Percentiles rank a stretch among this genome's conserved stretches.
Evolutionary conservation across 2,797 vertebrate genomes (phyloP).

Genomic region (Hypotaenidia philippensis): DNA sequence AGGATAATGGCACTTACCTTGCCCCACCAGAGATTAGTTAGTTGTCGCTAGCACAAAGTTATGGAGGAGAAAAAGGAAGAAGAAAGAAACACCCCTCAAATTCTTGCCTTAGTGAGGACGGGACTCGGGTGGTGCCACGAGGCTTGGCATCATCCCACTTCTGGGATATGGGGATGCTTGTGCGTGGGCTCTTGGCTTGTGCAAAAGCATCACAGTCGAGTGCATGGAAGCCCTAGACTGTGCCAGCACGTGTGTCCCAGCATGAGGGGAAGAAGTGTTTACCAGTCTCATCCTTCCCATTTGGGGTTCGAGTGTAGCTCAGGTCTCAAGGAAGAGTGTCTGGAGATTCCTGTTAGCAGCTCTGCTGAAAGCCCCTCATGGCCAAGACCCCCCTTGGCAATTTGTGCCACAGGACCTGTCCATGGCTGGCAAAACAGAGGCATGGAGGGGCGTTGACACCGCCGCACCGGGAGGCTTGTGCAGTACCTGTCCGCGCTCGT

Average conservation of each 20-base stretch:
- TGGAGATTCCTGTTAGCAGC: rapidly evolving
- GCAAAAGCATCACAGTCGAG: neutral
- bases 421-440: neutral
- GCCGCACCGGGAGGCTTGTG: rapidly evolving
- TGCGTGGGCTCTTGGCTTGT: neutral
- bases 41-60: neutral
- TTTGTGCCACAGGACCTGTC: rapidly evolving
- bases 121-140: rapidly evolving
- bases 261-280: neutral
- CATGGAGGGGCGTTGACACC: rapidly evolving
- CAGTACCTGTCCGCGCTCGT: neutral
- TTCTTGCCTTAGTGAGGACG: neutral
- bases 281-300: neutral
- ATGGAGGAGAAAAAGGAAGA: rapidly evolving
- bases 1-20: slow-evolving; percentile 46
- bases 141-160: rapidly evolving
- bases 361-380: rapidly evolving
- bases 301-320: neutral
- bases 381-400: rapidly evolving
- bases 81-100: neutral
- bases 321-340: neutral
- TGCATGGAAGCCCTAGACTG: neutral
- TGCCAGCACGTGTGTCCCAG: rapidly evolving
- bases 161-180: neutral
- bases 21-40: slow-evolving; percentile 7